A percentile compares a stretch with the other conserved stretches of the same genome.
These are phyloP conservation scores for Fistularia tabacaria DNA, from an alignment of 2,797 vertebrate species.

Conservation along the genomic window DNA sequence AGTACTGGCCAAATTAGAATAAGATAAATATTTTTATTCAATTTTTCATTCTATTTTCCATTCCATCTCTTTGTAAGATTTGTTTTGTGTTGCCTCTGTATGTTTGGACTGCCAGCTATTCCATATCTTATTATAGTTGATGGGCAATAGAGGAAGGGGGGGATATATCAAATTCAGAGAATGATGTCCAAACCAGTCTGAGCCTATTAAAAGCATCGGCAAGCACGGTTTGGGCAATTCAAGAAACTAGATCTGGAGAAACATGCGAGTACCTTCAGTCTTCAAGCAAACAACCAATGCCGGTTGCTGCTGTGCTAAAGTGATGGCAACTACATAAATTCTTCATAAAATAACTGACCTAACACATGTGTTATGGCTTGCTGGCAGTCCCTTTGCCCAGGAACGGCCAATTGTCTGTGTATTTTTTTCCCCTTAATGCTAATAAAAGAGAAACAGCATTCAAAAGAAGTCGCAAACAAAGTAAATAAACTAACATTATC, in stretches of 20 bases:
- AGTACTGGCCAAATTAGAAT: too few relatives aligned
- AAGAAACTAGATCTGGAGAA: conserved; percentile 70
- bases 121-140: conserved; percentile 76
- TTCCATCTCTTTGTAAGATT: conserved; percentile 44
- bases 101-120: conserved; percentile 70
- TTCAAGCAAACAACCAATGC: conserved; percentile 64
- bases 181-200: conserved; percentile 71
- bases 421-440: conserved; percentile 12
- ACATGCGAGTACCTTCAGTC: conserved; percentile 65
- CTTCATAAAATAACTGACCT: conserved; percentile 52
- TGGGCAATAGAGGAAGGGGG: conserved; percentile 41
- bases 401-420: conserved; percentile 16
- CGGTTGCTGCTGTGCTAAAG: conserved; percentile 39
- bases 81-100: conserved; percentile 63
- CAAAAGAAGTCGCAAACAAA: too few relatives aligned
- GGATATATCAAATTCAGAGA: conserved; percentile 74
- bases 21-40: too few relatives aligned
- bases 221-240: conserved; percentile 66
- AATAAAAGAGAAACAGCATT: too few relatives aligned
- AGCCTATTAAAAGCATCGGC: conserved; percentile 73
- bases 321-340: conserved; percentile 73
- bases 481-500: conserved; percentile 2
- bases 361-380: conserved; percentile 36
- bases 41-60: too few relatives aligned
- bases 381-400: conserved; percentile 2